Conservation (phyloP, 2,888 invertebrate species). For the Scaptomyza polygonia region DNA sequence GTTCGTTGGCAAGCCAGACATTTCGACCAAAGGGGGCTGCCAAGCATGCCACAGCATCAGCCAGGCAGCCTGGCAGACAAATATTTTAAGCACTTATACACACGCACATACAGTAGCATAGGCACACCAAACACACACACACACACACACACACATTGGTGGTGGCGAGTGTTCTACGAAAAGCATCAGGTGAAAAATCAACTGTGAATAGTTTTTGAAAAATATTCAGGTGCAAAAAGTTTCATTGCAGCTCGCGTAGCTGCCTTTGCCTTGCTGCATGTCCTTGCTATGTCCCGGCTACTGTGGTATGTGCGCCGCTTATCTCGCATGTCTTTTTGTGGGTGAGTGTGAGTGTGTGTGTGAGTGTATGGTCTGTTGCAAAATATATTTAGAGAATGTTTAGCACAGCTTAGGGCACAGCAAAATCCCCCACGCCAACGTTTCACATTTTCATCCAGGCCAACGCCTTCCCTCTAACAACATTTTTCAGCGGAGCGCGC, state of each 20-base stretch:
- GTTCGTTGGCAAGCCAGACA: constrained; percentile 34
- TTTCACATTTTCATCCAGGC: constrained; percentile 13
- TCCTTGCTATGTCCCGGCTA: constrained; percentile 20
- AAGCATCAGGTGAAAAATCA: constrained; percentile 81
- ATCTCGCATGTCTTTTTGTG: constrained; percentile 40
- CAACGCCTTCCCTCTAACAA: constrained; percentile 43
- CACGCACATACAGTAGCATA: constrained; percentile 28
- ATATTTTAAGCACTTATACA: constrained; percentile 71
- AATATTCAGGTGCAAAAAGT: constrained; percentile 79
- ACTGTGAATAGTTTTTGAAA: constrained; percentile 79
- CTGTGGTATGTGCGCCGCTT: constrained; percentile 63
- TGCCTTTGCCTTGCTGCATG: constrained; percentile 24
- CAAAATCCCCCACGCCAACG: constrained; percentile 34
- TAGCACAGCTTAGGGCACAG: constrained; percentile 74
- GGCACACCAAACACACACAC: constrained; percentile 19
- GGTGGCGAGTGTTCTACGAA: constrained; percentile 41
- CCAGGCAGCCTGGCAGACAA: constrained; percentile 58
- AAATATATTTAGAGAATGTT: constrained; percentile 79
- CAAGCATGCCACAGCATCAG: constrained; percentile 32
- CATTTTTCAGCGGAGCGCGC: constrained; percentile 58
- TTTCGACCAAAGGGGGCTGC: constrained; percentile 23
- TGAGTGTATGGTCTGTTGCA: constrained; percentile 64
- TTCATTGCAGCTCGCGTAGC: constrained; percentile 63
- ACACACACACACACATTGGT: constrained; percentile 4
- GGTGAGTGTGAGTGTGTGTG: constrained; percentile 4